Percentiles rank a stretch among this genome's conserved stretches.
phyloP scores from a whole-genome alignment of 2,113 vertebrate genomes.

The Rousettus leschenaultii region DNA sequence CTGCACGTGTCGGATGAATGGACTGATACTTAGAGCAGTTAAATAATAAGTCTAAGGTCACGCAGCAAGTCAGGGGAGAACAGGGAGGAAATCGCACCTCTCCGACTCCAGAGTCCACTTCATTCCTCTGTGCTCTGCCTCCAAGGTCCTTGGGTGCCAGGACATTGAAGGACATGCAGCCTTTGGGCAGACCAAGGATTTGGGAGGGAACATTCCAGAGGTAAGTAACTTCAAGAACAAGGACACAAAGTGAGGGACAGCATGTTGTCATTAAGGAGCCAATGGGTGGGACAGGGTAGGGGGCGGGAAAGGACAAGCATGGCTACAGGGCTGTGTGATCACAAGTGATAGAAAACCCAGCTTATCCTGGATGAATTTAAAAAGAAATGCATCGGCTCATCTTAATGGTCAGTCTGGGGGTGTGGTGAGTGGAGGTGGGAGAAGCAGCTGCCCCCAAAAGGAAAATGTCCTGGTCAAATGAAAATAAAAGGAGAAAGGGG shows the following conservation, averaged over 20 bases:
- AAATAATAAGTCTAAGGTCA: background rate
- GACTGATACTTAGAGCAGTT: background rate
- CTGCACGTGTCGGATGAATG: fast-evolving
- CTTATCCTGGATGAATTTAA: background rate
- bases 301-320: background rate
- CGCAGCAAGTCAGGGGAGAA: fast-evolving
- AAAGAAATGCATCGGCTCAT: background rate
- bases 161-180: background rate
- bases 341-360: background rate
- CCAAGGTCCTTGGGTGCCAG: background rate
- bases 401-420: background rate
- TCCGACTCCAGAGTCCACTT: background rate
- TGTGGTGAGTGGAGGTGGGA: background rate
- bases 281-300: fast-evolving
- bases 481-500: background rate
- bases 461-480: background rate
- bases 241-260: fast-evolving
- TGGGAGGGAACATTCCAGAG: background rate
- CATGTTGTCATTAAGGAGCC: background rate
- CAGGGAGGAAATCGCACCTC: background rate
- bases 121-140: background rate
- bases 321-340: background rate
- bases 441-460: background rate
- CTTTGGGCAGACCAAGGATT: background rate
- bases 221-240: background rate